Conservation (phyloP, 2,888 invertebrate species). For the Ectemnius lituratus region DNA sequence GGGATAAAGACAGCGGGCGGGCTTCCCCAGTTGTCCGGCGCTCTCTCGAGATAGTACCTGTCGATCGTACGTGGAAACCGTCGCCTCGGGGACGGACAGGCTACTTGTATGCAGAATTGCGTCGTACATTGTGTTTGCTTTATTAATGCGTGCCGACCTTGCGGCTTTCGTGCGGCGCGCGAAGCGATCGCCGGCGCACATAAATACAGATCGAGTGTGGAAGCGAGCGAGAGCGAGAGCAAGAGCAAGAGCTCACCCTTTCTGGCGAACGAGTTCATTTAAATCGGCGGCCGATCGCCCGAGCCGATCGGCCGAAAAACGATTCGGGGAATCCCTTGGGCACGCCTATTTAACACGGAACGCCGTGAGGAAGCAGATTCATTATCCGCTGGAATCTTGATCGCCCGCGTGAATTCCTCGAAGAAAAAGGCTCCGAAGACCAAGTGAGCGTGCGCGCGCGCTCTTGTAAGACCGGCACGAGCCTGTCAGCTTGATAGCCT, state of each 20-base stretch:
- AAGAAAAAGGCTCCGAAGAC: not conserved
- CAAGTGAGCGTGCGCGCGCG: constrained; percentile 12
- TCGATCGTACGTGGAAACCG: constrained; percentile 61
- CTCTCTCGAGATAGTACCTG: constrained; percentile 56
- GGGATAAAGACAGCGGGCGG: constrained; percentile 49
- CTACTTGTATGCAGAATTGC: constrained; percentile 68
- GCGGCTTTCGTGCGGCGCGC: constrained; percentile 59
- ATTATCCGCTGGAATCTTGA: too few relatives aligned
- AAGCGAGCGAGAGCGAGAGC: not conserved
- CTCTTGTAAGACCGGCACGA: not conserved
- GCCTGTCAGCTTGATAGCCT: too few relatives aligned
- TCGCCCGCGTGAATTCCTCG: too few relatives aligned
- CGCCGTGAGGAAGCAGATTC: constrained; percentile 20
- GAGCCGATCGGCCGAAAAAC: constrained; percentile 30
- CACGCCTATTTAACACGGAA: not conserved
- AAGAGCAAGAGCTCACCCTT: constrained; percentile 40
- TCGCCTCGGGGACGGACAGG: constrained; percentile 60
- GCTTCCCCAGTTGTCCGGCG: constrained; percentile 42
- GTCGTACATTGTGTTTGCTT: constrained; percentile 77
- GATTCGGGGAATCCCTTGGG: constrained; percentile 24
- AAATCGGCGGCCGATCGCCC: constrained; percentile 21
- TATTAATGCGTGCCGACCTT: constrained; percentile 76
- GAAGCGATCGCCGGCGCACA: constrained; percentile 32
- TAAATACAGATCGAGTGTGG: constrained; percentile 40
- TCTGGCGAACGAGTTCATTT: constrained; percentile 53